phyloP scores from a whole-genome alignment of 2,797 vertebrate species.

The Phataginus tetradactyla region DNA sequence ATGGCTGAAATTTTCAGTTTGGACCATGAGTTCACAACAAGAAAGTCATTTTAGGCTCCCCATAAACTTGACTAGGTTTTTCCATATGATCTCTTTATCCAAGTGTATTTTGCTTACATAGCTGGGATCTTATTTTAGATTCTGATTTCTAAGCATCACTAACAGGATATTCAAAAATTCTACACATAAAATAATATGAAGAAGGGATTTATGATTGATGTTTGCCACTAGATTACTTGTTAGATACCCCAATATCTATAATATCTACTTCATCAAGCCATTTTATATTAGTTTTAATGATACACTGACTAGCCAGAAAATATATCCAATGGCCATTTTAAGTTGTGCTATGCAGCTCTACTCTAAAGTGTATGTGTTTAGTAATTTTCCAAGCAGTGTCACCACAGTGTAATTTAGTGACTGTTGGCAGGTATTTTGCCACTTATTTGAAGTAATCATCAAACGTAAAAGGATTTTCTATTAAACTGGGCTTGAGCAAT shows the following conservation, averaged over 20 bases:
- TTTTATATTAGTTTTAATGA: background rate
- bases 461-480: background rate
- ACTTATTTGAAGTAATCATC: background rate
- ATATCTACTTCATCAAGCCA: background rate
- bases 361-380: background rate
- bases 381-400: background rate
- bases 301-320: background rate
- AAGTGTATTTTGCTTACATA: conserved; percentile 9
- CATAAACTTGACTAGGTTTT: background rate
- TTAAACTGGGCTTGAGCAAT: background rate
- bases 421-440: background rate
- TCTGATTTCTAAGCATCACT: background rate
- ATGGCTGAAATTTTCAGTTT: conserved; percentile 7
- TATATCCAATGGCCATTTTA: background rate
- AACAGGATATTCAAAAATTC: background rate
- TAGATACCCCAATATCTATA: background rate
- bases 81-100: background rate
- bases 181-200: background rate
- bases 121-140: background rate
- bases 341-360: background rate
- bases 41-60: background rate
- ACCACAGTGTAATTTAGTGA: background rate
- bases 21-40: background rate
- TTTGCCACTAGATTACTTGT: background rate
- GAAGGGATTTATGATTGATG: background rate